Conservation (phyloP, 2,888 invertebrate genomes). For the Gryllus longicercus region DNA sequence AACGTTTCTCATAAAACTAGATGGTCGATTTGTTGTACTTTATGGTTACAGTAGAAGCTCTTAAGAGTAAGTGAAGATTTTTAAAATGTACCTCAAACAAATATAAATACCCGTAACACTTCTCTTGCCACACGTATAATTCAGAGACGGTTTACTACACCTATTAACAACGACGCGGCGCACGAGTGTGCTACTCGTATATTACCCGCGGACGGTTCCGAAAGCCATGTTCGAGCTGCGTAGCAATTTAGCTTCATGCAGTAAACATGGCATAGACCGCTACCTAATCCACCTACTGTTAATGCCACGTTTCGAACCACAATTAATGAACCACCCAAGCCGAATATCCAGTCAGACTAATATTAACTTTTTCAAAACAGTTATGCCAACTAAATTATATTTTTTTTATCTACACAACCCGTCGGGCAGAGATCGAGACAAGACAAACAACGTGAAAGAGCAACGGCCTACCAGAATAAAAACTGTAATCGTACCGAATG, state of each 20-base stretch:
- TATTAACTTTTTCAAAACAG: slow-evolving; percentile 17
- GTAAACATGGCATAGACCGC: neutral
- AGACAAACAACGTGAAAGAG: slow-evolving; percentile 11
- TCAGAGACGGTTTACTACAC: neutral
- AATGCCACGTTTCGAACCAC: slow-evolving; percentile 9
- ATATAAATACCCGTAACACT: slow-evolving; percentile 17
- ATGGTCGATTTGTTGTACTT: too few relatives aligned
- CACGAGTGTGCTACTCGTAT: slow-evolving; percentile 1
- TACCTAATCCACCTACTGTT: slow-evolving; percentile 8
- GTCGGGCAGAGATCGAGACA: neutral
- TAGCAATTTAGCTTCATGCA: slow-evolving; percentile 17
- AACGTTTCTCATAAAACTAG: too few relatives aligned
- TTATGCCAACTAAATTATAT: neutral
- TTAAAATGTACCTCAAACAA: neutral
- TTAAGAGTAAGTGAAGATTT: too few relatives aligned
- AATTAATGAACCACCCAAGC: slow-evolving; percentile 17
- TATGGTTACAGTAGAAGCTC: too few relatives aligned
- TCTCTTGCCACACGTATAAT: neutral
- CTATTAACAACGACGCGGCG: neutral
- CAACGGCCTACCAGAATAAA: neutral
- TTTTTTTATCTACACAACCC: slow-evolving; percentile 2
- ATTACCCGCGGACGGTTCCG: neutral
- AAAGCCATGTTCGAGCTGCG: slow-evolving; percentile 5
- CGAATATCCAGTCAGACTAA: neutral
- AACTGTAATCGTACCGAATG: neutral